Evolutionary conservation across 2,113 vertebrate species (phyloP), one percentile per base, ranked within the genome.

Genomic region (Ochotona princeps): DNA sequence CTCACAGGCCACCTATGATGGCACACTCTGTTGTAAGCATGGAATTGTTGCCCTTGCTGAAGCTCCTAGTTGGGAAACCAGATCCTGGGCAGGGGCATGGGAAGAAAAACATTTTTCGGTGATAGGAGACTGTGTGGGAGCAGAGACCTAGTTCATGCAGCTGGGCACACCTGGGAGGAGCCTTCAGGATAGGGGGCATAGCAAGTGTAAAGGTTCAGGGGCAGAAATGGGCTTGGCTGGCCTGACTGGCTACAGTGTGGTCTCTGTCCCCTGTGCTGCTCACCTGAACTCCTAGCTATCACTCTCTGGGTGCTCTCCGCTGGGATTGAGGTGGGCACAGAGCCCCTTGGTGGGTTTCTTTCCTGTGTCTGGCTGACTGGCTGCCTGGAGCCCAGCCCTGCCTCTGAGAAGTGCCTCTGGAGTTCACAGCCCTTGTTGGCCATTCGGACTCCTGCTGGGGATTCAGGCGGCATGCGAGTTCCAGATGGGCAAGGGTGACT

Each of bases 401-500:
- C 35, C 89, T 74, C 67, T 32, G 83, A 49, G 51, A 86, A 73
- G 30, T 15, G 25, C 81, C 92, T 78, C 81, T 20, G 30, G 92
- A 4, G 28, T 11, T 87, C 83, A 78, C 81, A 49, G 57, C 57
- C 86, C 47, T 92, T 44, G 1, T 20, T 32, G 76, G 81, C 93
- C 44, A 38, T 65, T 60, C 26, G 57, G 60, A 75, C 26, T 51
- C 70, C 26, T 7, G 1, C 21, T 11, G 21, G 65, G 66, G 49
- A 88, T 63, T 65, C 28, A 20, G 75, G 70, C 73, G 82, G 60
- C 84, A 89, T 7, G 1, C 73, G 76, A 57, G 76, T 94, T 92
- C 94, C 95, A 94, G 89, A 91, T 94, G 69, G 91, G 44, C 49
- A 87, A 78, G 83, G 14, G 44, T 32, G 92, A 91, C 51, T 92